A percentile compares a stretch with the other conserved stretches of the same genome.
These are phyloP conservation scores for Columba janthina DNA, from an alignment of 2,113 vertebrate species.

Conservation along the genomic window DNA sequence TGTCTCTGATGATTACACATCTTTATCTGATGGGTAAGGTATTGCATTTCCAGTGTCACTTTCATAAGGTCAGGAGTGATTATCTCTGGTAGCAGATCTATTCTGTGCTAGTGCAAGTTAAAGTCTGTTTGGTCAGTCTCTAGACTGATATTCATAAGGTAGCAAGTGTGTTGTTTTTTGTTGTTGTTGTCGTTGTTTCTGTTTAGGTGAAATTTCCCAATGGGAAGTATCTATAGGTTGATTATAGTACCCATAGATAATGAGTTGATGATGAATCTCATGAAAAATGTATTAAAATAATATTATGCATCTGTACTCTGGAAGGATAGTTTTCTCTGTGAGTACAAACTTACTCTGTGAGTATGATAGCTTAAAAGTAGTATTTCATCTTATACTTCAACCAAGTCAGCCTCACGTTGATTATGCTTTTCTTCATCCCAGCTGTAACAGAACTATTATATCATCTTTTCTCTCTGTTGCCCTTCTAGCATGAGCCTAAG, in stretches of 20 bases:
- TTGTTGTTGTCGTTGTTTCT: background rate
- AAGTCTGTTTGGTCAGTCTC: background rate
- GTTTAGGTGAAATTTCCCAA: background rate
- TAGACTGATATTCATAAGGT: background rate
- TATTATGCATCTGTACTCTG: background rate
- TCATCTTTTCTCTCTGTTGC: background rate
- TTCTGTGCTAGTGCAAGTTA: background rate
- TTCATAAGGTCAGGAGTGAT: background rate
- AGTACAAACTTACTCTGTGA: background rate
- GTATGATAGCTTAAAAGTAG: background rate
- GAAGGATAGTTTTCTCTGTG: background rate
- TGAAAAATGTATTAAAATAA: background rate
- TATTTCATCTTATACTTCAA: background rate
- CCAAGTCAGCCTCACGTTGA: background rate
- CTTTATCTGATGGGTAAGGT: background rate
- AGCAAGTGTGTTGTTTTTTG: background rate
- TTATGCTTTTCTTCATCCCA: background rate
- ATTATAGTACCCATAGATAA: background rate
- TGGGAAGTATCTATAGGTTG: background rate
- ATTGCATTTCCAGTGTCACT: background rate
- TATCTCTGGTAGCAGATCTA: background rate
- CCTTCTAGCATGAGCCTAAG: background rate
- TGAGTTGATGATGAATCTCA: accelerated
- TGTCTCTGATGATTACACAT: background rate
- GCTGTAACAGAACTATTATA: background rate